Percentiles rank a stretch among this genome's conserved stretches.
Evolutionary conservation across 2,888 invertebrate species (phyloP).

Genomic region (Brachycybe producta): DNA sequence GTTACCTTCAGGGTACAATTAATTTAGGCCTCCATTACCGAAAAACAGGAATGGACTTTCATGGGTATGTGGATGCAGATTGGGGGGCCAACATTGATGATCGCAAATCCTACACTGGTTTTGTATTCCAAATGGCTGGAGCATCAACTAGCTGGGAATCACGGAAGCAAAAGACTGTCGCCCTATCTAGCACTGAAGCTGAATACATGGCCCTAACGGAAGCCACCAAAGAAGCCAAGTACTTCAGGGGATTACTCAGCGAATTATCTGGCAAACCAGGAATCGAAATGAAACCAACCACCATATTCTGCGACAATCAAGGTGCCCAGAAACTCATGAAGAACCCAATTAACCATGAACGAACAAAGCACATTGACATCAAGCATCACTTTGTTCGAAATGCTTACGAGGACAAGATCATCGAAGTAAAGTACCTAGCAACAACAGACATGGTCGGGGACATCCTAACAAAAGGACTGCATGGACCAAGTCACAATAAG

Average conservation of each 20-base stretch:
- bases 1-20: slow-evolving; percentile 3
- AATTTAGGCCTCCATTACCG: background rate
- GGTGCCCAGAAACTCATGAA: slow-evolving; percentile 19
- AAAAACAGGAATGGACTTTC: background rate
- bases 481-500: background rate
- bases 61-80: slow-evolving; percentile 12
- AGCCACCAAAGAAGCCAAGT: slow-evolving; percentile 3
- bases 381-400: slow-evolving; percentile 20
- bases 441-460: slow-evolving; percentile 12
- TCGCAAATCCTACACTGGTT: background rate
- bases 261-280: background rate
- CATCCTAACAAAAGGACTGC: slow-evolving; percentile 11
- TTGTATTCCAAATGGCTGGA: no score
- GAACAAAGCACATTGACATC: slow-evolving; percentile 23
- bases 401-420: slow-evolving; percentile 5
- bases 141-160: background rate
- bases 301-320: slow-evolving; percentile 21
- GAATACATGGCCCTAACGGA: slow-evolving; percentile 8
- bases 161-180: slow-evolving; percentile 1
- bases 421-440: slow-evolving; percentile 2
- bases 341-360: slow-evolving; percentile 20
- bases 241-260: background rate
- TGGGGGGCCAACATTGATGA: slow-evolving; percentile 3
- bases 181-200: slow-evolving; percentile 9
- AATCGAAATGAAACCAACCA: background rate